Base-by-base conservation (phyloP, 2,113 vertebrate species). In the Sinocyclocheilus maitianheensis region DNA sequence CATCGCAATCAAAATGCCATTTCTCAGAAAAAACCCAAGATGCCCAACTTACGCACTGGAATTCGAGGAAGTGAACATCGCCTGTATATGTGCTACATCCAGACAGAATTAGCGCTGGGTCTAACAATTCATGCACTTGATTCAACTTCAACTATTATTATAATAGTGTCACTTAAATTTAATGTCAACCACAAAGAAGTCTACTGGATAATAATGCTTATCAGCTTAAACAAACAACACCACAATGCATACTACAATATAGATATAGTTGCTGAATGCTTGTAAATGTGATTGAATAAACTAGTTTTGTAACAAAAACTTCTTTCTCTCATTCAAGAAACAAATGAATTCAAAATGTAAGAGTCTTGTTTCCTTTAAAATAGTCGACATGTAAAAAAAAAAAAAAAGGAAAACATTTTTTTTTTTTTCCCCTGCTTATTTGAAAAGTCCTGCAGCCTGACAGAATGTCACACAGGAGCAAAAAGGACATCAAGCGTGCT, bases 31-130 rank as follows among this genome's bases (percentile, higher is more conserved):
- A 63, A 94, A 93, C 89, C 87, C 92, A 22, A 85, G 14, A 80
- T 95, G 94, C 86, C 46, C 90, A 60, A 91, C 90, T 74, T 94
- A 92, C 89, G 93, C 94, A 7, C 81, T 95, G 83, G 94, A 96
- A 62, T 94, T 92, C 51, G 94, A 95, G 89, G 63, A 93, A 13
- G 89, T 95, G 65, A 95, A 90, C 34, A 90, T 96, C 7, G 95
- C 95, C 0, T 96, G 95, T 88, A 87, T 96, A 90, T 96, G 95
- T 86, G 95, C 93, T 1, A 88, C 90, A 16, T 89, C 95, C 77
- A 91, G 95, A 74, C 89, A 92, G 53, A 93, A 53, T 87, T 94
- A 85, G 24, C 71, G 5, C 65, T 46, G 20, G 10, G 22, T 2
- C 24, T 20, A 93, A 62, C 3, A 37, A 7, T 20, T 22, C 11